These are phyloP conservation scores for Andrena flavipes DNA, from an alignment of 2,888 invertebrate species.

Conservation along the genomic window DNA sequence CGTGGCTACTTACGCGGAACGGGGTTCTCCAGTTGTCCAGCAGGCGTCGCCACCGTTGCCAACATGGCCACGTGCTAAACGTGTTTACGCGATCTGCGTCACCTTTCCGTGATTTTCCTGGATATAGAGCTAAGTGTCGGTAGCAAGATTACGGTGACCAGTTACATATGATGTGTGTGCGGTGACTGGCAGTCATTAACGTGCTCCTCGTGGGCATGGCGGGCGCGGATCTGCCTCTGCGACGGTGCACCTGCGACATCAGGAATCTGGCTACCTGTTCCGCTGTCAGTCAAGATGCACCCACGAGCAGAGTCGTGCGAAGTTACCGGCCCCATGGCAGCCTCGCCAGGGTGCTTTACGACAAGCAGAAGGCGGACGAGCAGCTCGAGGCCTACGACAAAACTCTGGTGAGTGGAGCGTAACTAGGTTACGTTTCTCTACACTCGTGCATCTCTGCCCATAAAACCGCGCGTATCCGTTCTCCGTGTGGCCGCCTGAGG, in stretches of 20 bases:
- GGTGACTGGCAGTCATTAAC: constrained; percentile 42
- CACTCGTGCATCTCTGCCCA: background rate
- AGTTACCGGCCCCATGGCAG: constrained; percentile 89
- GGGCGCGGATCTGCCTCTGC: constrained; percentile 47
- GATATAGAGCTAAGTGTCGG: constrained; percentile 11
- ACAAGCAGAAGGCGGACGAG: constrained; percentile 90
- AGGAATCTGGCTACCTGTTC: constrained; percentile 55
- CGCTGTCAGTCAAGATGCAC: constrained; percentile 46
- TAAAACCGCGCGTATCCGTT: constrained; percentile 54
- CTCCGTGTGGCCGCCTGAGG: constrained; percentile 58
- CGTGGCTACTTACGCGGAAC: constrained; percentile 35
- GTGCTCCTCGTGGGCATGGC: constrained; percentile 65
- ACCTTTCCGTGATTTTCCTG: constrained; percentile 38
- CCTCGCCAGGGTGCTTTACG: constrained; percentile 90
- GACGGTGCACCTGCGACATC: constrained; percentile 65
- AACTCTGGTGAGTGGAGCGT: constrained; percentile 87
- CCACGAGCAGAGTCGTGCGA: constrained; percentile 62
- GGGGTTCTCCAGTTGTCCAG: background rate
- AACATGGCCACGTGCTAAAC: constrained; percentile 82
- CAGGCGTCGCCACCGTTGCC: constrained; percentile 70
- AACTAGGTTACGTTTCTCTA: constrained; percentile 45
- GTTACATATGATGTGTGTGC: constrained; percentile 28
- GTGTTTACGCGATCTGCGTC: constrained; percentile 72
- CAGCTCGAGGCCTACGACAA: constrained; percentile 89
- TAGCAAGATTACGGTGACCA: constrained; percentile 31